phyloP scores from a whole-genome alignment of 2,113 vertebrate species.

The Stigmatopora nigra region DNA sequence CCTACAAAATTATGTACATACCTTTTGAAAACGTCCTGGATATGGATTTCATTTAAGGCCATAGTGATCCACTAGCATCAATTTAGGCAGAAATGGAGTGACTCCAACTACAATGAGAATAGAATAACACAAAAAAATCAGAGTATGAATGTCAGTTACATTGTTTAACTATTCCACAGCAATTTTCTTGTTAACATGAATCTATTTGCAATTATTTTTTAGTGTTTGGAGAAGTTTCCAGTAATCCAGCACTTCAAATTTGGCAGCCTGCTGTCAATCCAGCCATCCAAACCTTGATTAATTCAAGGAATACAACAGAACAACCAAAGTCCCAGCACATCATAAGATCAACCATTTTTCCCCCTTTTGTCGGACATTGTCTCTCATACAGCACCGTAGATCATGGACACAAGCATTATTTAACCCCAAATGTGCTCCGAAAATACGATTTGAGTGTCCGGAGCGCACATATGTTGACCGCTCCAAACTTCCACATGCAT shows the following conservation, averaged over 20 bases:
- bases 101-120: background rate
- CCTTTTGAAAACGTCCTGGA: too few species aligned
- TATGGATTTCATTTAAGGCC: too few species aligned
- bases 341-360: conserved; percentile 8
- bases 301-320: conserved; percentile 23
- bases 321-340: conserved; percentile 34
- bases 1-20: too few species aligned
- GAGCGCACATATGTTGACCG: background rate
- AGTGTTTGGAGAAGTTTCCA: conserved; percentile 99
- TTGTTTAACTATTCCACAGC: background rate
- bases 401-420: conserved; percentile 4
- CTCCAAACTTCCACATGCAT: background rate
- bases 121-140: background rate
- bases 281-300: conserved; percentile 77
- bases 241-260: conserved; percentile 99
- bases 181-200: background rate
- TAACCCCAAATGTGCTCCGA: conserved; percentile 21
- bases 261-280: conserved; percentile 92
- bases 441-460: background rate
- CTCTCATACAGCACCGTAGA: conserved; percentile 14
- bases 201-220: conserved; percentile 5
- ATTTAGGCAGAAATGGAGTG: background rate
- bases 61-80: too few species aligned
- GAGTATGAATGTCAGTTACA: too few species aligned
- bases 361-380: conserved; percentile 12